Percentiles rank a stretch among this genome's conserved stretches.
Conservation (phyloP, 2,888 invertebrate species). For the Amphiduros pacificus region DNA sequence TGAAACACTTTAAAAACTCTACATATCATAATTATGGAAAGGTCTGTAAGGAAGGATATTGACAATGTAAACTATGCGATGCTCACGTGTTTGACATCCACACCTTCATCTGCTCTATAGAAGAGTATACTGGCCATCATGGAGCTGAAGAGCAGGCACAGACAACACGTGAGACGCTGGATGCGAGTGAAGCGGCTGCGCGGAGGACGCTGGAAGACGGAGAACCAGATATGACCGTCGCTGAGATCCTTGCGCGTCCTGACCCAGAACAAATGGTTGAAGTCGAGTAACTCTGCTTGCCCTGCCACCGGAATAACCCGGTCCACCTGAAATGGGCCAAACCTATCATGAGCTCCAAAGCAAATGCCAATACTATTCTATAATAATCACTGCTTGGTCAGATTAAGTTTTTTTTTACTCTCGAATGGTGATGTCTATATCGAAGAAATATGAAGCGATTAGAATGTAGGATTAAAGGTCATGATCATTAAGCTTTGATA, state of each 20-base stretch:
- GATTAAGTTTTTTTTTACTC: no score
- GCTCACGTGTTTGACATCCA: not conserved
- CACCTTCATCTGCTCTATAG: slow-evolving; percentile 14
- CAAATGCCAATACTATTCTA: no score
- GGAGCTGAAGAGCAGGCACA: slow-evolving; percentile 54
- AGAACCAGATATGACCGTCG: slow-evolving; percentile 39
- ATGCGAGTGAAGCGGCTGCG: slow-evolving; percentile 40
- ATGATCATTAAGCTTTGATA: no score
- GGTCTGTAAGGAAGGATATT: no score
- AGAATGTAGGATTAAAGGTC: no score
- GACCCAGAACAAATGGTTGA: slow-evolving; percentile 36
- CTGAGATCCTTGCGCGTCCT: slow-evolving; percentile 30
- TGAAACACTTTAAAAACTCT: no score
- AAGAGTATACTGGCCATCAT: slow-evolving; percentile 59
- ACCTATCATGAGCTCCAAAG: not conserved
- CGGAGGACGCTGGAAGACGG: slow-evolving; percentile 33
- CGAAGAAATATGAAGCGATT: no score
- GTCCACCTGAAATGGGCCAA: slow-evolving; percentile 27
- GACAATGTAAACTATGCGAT: no score
- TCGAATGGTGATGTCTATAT: no score
- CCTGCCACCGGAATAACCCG: slow-evolving; percentile 34
- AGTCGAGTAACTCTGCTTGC: slow-evolving; percentile 30
- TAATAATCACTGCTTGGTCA: no score
- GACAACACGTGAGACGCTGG: slow-evolving; percentile 49
- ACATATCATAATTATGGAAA: no score